A percentile compares a stretch with the other conserved stretches of the same genome.
Conservation (phyloP, 2,888 invertebrate species). For the Hypsopygia costalis region DNA sequence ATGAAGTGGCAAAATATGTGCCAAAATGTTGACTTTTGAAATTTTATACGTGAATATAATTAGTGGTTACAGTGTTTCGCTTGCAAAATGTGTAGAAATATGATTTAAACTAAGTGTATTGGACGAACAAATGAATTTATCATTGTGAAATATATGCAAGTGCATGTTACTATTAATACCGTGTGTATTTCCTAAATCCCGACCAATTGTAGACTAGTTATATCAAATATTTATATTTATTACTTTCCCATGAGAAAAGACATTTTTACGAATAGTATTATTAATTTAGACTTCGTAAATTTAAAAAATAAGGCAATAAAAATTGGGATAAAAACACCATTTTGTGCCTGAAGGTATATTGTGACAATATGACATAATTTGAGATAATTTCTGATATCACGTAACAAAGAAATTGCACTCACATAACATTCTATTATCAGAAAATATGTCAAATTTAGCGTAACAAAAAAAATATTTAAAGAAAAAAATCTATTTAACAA, state of each 20-base stretch:
- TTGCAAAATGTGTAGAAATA: conserved; percentile 17
- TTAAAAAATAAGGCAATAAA: conserved; percentile 59
- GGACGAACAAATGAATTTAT: conserved; percentile 20
- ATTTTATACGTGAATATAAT: conserved; percentile 10
- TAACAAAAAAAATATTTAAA: conserved; percentile 54
- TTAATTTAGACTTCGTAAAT: conserved; percentile 74
- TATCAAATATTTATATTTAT: conserved; percentile 73
- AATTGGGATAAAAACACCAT: conserved; percentile 72
- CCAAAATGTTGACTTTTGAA: conserved; percentile 21
- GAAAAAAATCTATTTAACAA: conserved; percentile 46
- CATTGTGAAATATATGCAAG: conserved; percentile 25
- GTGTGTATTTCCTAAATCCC: conserved; percentile 73
- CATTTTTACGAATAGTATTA: conserved; percentile 81
- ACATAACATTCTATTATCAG: conserved; percentile 25
- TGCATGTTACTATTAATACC: conserved; percentile 37
- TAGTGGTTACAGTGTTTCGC: conserved; percentile 12
- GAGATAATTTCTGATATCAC: conserved; percentile 40
- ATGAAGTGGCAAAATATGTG: conserved; percentile 19
- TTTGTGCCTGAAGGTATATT: conserved; percentile 64
- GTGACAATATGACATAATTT: conserved; percentile 59
- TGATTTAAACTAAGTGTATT: conserved; percentile 18
- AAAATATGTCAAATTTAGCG: conserved; percentile 46
- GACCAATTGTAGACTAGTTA: conserved; percentile 73
- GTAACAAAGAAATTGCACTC: conserved; percentile 17
- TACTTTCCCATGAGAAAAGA: conserved; percentile 72